Evolutionary conservation across 1,140 invertebrate genomes (phyloP).

Genomic region (Brachionus sp.): DNA sequence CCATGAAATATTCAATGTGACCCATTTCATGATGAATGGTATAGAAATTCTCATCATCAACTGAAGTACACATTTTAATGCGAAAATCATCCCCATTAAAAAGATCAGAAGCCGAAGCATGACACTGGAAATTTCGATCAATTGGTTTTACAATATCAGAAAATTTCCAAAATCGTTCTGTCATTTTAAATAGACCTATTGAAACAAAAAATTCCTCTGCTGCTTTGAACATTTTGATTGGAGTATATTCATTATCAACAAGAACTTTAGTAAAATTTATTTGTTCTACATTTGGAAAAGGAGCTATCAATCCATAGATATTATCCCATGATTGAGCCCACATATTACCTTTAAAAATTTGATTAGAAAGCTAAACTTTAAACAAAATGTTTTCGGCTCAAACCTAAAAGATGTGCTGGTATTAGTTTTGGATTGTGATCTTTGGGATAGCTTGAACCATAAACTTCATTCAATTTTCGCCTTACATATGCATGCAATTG

Average conservation of each 20-base stretch:
- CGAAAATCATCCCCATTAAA: constrained; percentile 73
- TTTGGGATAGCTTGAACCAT: constrained; percentile 48
- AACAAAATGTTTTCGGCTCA: too few species aligned
- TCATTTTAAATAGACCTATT: constrained; percentile 77
- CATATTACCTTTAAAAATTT: constrained; percentile 68
- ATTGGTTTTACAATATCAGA: constrained; percentile 62
- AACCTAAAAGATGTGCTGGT: constrained; percentile 75
- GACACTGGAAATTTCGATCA: constrained; percentile 69
- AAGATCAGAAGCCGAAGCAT: constrained; percentile 87
- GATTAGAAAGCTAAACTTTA: too few species aligned
- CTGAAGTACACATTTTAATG: constrained; percentile 80
- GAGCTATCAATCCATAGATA: constrained; percentile 72
- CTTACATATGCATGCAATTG: constrained; percentile 57
- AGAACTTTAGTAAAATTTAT: constrained; percentile 62
- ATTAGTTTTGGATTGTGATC: constrained; percentile 66
- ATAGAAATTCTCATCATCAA: constrained; percentile 71
- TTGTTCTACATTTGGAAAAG: constrained; percentile 70
- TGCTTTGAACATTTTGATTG: not conserved
- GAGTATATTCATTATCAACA: not conserved
- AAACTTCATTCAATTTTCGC: constrained; percentile 49
- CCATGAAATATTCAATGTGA: constrained; percentile 74
- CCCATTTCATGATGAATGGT: constrained; percentile 81
- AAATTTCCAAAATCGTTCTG: constrained; percentile 63
- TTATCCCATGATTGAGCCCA: constrained; percentile 84
- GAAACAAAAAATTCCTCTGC: not conserved